phyloP scores from a whole-genome alignment of 2,797 vertebrate genomes.

The Spinus pinus region DNA sequence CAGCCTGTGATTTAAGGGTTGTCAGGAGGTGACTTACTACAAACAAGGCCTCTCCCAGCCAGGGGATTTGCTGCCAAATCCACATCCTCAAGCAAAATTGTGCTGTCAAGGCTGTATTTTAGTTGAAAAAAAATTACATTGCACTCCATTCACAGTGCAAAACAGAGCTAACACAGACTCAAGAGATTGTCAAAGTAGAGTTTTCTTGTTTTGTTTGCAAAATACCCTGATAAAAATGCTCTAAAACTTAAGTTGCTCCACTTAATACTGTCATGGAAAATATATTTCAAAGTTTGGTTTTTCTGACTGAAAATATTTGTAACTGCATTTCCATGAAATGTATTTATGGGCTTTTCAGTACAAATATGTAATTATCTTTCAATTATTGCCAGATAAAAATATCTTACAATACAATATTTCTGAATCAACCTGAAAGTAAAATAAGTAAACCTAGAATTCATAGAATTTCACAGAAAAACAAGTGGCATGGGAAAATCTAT shows the following conservation, averaged over 20 bases:
- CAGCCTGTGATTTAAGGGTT: neutral
- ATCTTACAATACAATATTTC: neutral
- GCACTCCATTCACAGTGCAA: neutral
- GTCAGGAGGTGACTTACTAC: constrained; percentile 16
- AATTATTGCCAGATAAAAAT: neutral
- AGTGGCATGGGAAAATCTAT: neutral
- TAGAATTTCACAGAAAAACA: neutral
- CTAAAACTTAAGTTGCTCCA: neutral
- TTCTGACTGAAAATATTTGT: neutral
- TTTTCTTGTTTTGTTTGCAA: neutral
- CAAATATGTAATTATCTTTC: neutral
- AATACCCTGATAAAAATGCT: neutral
- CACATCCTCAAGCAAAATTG: neutral
- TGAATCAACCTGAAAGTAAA: neutral
- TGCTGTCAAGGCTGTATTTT: neutral
- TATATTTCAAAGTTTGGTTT: neutral
- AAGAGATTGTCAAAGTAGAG: neutral
- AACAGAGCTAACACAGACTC: neutral
- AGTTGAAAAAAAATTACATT: neutral
- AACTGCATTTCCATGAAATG: neutral
- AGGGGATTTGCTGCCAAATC: constrained; percentile 25
- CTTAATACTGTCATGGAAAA: neutral
- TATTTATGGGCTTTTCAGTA: neutral
- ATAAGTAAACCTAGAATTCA: neutral
- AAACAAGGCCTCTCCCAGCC: neutral